phyloP scores from a whole-genome alignment of 1,140 invertebrate genomes.

The Eumeta japonica region DNA sequence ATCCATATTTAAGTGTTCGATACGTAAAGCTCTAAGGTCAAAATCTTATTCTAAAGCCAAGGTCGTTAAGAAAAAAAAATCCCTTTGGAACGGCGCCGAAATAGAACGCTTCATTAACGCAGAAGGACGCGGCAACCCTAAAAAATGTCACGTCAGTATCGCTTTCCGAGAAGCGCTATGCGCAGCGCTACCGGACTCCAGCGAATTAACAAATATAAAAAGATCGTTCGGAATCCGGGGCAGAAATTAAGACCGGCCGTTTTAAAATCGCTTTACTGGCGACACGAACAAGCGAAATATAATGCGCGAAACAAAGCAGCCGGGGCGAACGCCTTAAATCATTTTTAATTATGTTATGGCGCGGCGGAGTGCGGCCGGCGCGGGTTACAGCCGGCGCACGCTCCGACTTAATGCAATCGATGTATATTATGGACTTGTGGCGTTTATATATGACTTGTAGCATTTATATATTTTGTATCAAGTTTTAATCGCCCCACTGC shows the following conservation, averaged over 20 bases:
- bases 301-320: slow-evolving; percentile 57
- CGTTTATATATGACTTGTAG: too few species aligned
- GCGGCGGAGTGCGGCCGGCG: slow-evolving; percentile 23
- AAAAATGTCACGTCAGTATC: slow-evolving; percentile 47
- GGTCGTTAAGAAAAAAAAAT: too few species aligned
- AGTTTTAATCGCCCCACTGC: too few species aligned
- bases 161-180: slow-evolving; percentile 48
- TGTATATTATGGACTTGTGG: too few species aligned
- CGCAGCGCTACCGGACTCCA: slow-evolving; percentile 50
- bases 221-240: slow-evolving; percentile 54
- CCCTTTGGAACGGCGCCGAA: slow-evolving; percentile 31
- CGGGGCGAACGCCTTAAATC: slow-evolving; percentile 56
- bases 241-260: slow-evolving; percentile 53
- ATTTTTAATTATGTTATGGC: slow-evolving; percentile 59
- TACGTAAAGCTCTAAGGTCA: too few species aligned
- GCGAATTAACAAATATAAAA: slow-evolving; percentile 53
- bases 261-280: slow-evolving; percentile 39
- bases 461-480: too few species aligned
- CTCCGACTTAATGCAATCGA: too few species aligned
- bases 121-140: slow-evolving; percentile 29
- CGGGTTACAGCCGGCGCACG: slow-evolving; percentile 33
- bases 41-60: too few species aligned
- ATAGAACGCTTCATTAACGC: slow-evolving; percentile 49
- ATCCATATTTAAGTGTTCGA: too few species aligned
- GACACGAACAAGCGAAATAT: slow-evolving; percentile 54